Conservation (phyloP, 2,797 vertebrate genomes). For the Falco novaeseelandiae region DNA sequence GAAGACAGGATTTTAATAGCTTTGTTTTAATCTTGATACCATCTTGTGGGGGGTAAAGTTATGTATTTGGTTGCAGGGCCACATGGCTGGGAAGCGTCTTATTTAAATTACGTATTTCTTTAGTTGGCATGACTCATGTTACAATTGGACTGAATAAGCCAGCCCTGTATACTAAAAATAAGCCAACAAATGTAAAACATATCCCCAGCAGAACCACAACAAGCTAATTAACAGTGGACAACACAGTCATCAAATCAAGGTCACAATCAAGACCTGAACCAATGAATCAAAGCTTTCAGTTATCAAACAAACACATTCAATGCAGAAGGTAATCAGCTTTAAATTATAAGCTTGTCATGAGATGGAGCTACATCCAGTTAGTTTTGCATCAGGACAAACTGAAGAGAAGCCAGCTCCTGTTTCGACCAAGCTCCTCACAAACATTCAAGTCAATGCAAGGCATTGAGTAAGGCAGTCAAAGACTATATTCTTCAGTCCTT, state of each 20-base stretch:
- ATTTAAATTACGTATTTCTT: background rate
- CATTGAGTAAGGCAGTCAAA: background rate
- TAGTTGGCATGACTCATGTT: background rate
- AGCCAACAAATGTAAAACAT: background rate
- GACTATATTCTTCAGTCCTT: background rate
- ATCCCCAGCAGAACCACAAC: background rate
- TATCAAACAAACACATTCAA: background rate
- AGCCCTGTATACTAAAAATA: background rate
- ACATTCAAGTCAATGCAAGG: background rate
- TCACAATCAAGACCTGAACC: background rate
- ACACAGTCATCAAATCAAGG: background rate
- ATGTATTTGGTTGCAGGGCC: background rate
- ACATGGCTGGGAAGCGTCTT: background rate
- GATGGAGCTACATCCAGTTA: background rate
- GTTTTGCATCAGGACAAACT: background rate
- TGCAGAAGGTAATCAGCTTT: background rate
- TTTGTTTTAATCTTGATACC: slow-evolving; percentile 9
- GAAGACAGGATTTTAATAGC: background rate
- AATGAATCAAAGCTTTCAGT: background rate
- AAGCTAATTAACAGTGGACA: background rate
- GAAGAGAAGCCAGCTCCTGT: background rate
- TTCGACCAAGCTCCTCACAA: background rate
- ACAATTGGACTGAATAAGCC: background rate
- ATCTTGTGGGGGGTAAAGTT: background rate
- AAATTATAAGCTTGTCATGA: background rate